These are phyloP conservation scores for Luidia sarsii DNA, from an alignment of 53 echinoderm and acorn worm genomes.

Conservation along the genomic window DNA sequence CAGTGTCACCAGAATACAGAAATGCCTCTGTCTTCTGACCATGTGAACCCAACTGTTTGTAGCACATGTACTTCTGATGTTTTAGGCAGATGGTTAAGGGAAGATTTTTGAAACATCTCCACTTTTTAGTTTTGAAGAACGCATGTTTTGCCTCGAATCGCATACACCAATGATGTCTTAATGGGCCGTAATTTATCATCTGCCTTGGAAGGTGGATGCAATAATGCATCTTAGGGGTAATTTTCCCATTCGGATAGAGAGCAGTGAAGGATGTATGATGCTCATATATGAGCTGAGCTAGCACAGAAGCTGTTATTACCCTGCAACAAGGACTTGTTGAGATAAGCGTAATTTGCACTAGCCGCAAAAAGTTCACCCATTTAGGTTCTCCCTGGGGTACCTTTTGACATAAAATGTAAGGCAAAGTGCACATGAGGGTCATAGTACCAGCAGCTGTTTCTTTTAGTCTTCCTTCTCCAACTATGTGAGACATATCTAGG, in stretches of 20 bases:
- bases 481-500: conserved; percentile 32
- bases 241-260: conserved; percentile 45
- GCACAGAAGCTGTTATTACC: conserved; percentile 30
- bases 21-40: conserved; percentile 31
- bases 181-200: conserved; percentile 52
- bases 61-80: conserved; percentile 71
- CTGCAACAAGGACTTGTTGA: conserved; percentile 42
- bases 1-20: conserved; percentile 53
- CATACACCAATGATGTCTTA: conserved; percentile 64
- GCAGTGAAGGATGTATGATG: conserved; percentile 45
- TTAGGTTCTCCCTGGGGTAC: conserved; percentile 53
- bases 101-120: conserved; percentile 70
- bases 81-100: conserved; percentile 55
- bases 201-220: conserved; percentile 62
- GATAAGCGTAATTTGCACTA: conserved; percentile 64
- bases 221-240: conserved; percentile 81
- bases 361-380: conserved; percentile 59
- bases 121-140: conserved; percentile 52
- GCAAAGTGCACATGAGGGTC: conserved; percentile 54
- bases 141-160: conserved; percentile 65
- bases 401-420: conserved; percentile 54
- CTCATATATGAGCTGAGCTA: conserved; percentile 36
- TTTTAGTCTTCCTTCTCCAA: conserved; percentile 57
- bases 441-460: conserved; percentile 58
- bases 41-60: conserved; percentile 40